Evolutionary conservation across 2,113 vertebrate genomes (phyloP).

Genomic region (Acrocephalus kingi): DNA sequence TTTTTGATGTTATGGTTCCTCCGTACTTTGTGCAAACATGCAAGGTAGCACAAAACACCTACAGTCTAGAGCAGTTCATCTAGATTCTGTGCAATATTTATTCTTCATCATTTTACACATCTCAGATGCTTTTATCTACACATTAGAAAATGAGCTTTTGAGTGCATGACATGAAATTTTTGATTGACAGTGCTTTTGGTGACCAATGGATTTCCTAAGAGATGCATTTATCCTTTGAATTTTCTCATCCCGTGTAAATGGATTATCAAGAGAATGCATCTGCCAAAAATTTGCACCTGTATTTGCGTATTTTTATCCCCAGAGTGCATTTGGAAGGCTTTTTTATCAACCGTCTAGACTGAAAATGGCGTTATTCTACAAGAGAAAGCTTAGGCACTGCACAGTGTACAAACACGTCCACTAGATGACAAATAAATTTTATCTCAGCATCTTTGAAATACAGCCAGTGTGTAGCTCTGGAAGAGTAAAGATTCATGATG

Average conservation of each 20-base stretch:
- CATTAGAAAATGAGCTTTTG: neutral
- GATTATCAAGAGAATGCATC: too few species aligned
- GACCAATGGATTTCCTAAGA: neutral
- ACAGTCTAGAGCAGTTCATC: neutral
- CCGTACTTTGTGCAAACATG: neutral
- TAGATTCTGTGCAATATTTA: neutral
- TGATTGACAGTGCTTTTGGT: neutral
- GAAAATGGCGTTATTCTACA: constrained; percentile 3
- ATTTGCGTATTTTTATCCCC: neutral
- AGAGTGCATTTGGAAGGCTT: neutral
- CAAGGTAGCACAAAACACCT: neutral
- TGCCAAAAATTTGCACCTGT: too few species aligned
- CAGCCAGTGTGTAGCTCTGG: too few species aligned
- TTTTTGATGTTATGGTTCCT: neutral
- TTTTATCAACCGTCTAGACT: neutral
- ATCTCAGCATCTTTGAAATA: neutral
- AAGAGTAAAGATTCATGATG: too few species aligned
- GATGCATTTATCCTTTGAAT: neutral
- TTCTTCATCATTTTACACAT: neutral
- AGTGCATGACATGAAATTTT: neutral
- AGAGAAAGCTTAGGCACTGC: neutral
- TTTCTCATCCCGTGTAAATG: neutral
- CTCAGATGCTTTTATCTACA: too few species aligned
- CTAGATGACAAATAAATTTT: neutral
- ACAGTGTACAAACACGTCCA: neutral